A percentile compares a stretch with the other conserved stretches of the same genome.
Conservation (phyloP, 2,797 vertebrate genomes). For the Tragelaphus oryx region DNA sequence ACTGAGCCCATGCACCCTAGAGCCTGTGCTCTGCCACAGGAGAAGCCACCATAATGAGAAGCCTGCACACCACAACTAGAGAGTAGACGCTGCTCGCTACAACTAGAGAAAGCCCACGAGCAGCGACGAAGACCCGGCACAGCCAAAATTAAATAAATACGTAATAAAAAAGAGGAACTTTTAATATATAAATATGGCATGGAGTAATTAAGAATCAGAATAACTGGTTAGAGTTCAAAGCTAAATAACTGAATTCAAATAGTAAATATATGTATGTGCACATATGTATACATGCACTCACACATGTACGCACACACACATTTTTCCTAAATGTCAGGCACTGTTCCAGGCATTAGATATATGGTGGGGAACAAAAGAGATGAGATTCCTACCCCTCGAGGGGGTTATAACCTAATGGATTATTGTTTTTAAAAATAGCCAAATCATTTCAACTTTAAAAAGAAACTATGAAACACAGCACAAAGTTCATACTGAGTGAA, state of each 20-base stretch:
- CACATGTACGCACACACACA: fast-evolving
- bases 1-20: neutral
- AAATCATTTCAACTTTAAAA: slow-evolving; percentile 14
- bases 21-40: neutral
- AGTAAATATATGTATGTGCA: neutral
- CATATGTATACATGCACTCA: fast-evolving
- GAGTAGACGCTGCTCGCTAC: neutral
- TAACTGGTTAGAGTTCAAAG: neutral
- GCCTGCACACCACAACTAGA: neutral
- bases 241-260: neutral
- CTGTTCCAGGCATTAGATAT: neutral
- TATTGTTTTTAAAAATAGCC: neutral
- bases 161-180: neutral
- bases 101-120: fast-evolving
- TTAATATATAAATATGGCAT: neutral
- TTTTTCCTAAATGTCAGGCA: neutral
- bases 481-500: neutral
- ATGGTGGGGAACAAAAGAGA: neutral
- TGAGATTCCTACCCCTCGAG: neutral
- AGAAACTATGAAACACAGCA: neutral
- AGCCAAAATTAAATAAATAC: neutral
- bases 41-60: neutral
- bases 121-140: neutral
- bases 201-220: neutral
- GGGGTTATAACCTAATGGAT: neutral